Base-by-base conservation (phyloP, 1,140 invertebrate genomes). In the Trichonephila inaurata region DNA sequence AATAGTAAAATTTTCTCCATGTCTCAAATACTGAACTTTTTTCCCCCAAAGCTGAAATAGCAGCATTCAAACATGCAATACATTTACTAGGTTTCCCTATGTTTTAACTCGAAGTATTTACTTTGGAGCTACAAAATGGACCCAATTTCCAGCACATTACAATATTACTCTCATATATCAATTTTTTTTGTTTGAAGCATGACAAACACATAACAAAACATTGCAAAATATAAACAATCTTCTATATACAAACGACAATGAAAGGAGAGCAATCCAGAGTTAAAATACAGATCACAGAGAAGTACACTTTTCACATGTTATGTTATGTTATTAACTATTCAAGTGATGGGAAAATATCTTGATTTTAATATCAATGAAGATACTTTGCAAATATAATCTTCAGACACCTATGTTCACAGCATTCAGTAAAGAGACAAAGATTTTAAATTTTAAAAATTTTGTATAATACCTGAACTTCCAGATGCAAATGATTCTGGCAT, bases 111-210 rank as follows among this genome's bases (percentile, higher is more conserved):
- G 28, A 33, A 77, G 72, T 24, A 77, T 18, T 16, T 64, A 64
- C 1, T 64, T 64, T 64, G 16, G 72, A 33, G 33, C 72, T 77
- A 77, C 72, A 77, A 77, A 51, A 77, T 77, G 72, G 72, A 77
- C 72, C 72, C 72, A 77, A 77, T 77, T 77, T 77, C 72, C 72
- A 77, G 72, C 72, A 77, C 28, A 69, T 69, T 24, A 69, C 66
- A 77, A 40, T 33, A 77, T 77, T 77, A 77, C 33, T 28, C 33
- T 28, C 28, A 77, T 18, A 77, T 77, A 77, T 18, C 72, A 77
- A 28, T 33, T 77, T 24, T 14, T 64, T 12, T 64, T 18, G 33
- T 77, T 77, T 77, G 12, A 40, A 77, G 72, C 72, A 19, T 1
- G 28, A 19, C 72, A 77, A 77, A 77, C 69, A 72, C 16, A 77